Base-by-base conservation (phyloP, 2,797 vertebrate species). In the Lophotriccus pileatus region DNA sequence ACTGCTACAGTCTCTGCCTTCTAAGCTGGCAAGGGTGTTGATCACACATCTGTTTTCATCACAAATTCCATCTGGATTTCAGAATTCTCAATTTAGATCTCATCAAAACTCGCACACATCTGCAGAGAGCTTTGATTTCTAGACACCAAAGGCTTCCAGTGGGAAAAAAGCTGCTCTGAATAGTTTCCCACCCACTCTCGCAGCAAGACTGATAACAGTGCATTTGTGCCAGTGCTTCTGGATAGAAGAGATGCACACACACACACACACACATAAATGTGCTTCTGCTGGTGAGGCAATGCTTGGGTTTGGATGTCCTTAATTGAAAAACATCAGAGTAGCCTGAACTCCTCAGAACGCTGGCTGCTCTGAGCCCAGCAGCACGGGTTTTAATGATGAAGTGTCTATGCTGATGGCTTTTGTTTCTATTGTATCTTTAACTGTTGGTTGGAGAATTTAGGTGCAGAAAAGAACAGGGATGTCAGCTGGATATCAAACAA, bases 111-210 rank as follows among this genome's bases (percentile, higher is more conserved):
- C 55, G 44, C 55, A 63, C 84, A 93, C 88, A 95, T 93, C 67
- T 95, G 84, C 80, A 90, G 49, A 90, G 49, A 67, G 67, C 93
- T 96, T 96, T 94, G 91, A 94, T 94, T 95, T 94, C 82, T 58
- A 96, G 76, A 93, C 76, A 90, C 95, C 85, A 95, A 93, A 96
- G 87, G 68, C 72, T 94, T 96, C 87, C 89, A 95, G 80, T 2
- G 5, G 73, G 74, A 78, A 90, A 85, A 92, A 88, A 81, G 43
- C 80, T 80, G 52, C 81, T 90, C 86, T 84, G 60, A 95, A 92
- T 73, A 89, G 84, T 80, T 93, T 85, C 84, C 68, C 84, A 94
- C 86, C 89, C 84, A 92, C 90, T 90, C 90, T 39, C 14, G 2
- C 70, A 89, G 74, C 49, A 64, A 91, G 66, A 75, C 87, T 66